Evolutionary conservation across 2,797 vertebrate species (phyloP), one percentile per base, ranked within the genome.

Genomic region (Ispidina lecontei): DNA sequence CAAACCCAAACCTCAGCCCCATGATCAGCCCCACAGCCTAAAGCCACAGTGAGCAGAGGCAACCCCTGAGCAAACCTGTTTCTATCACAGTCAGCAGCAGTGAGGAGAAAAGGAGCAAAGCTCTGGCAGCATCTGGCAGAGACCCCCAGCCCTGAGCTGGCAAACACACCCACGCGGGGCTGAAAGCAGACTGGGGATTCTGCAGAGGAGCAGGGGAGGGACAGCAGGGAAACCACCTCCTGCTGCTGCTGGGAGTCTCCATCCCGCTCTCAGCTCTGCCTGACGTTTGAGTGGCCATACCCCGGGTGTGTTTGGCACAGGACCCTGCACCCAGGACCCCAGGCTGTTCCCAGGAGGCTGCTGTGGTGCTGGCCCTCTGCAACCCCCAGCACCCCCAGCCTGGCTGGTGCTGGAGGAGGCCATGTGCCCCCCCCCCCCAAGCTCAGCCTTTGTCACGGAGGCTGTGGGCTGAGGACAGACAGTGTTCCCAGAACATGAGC

Each of bases 161-260:
- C 44, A 81, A 51, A 65, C 14, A 3, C 29, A 46, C 35, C 43
- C 0, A 1, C 49, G 25, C 1, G 1, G 0, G 5, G 47, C 2
- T 54, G 33, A 62, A 69, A 73, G 72, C 1, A 1, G 44, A 23
- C 59, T 15, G 68, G 82, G 77, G 33, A 7, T 52, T 85, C 29
- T 59, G 44, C 67, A 69, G 75, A 62, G n/a, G 8, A 58, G 68
- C 63, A 77, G 31, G 21, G 29, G 60, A 89, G 55, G 37, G 33
- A 73, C 0, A 3, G 43, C 0, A 1, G 26, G 56, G 67, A 64
- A 63, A 35, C 17, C 35, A 58, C 25, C 47, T 72, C 37, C 76
- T 1, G 1, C 82, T 72, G 33, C 17, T 2, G 20, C 51, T 4
- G 8, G 49, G 31, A 39, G 39, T 55, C 63, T 60, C 72, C 63